phyloP scores from a whole-genome alignment of 1,140 invertebrate species.

The Drosophila sp. region DNA sequence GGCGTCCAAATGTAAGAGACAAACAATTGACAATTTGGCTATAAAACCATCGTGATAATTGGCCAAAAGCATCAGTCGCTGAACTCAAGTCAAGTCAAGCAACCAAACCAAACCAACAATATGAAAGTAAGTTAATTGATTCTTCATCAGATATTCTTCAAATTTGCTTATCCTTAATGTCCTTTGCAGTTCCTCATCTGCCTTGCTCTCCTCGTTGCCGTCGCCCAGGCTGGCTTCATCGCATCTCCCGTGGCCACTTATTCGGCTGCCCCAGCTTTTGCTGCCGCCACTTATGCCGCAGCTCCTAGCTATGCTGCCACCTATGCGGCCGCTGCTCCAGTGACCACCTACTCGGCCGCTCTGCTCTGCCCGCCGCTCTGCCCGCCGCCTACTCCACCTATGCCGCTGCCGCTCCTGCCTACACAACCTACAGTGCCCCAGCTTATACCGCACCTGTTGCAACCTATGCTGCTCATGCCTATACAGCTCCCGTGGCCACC shows the following conservation, averaged over 20 bases:
- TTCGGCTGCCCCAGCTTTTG: slow-evolving; percentile 58
- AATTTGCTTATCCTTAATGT: slow-evolving; percentile 15
- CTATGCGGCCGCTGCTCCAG: slow-evolving; percentile 62
- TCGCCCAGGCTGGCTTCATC: slow-evolving; percentile 71
- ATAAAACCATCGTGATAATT: slow-evolving; percentile 62
- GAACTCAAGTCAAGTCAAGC: slow-evolving; percentile 52
- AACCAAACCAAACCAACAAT: slow-evolving; percentile 53
- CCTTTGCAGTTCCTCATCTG: slow-evolving; percentile 70
- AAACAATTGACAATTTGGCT: slow-evolving; percentile 43
- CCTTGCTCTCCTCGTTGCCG: slow-evolving; percentile 74
- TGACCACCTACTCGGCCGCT: slow-evolving; percentile 65
- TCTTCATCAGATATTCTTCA: neutral
- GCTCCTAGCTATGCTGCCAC: slow-evolving; percentile 60
- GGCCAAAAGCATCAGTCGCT: slow-evolving; percentile 68
- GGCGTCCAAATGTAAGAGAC: slow-evolving; percentile 9
- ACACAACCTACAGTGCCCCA: slow-evolving; percentile 64
- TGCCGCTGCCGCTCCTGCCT: slow-evolving; percentile 59
- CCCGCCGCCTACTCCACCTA: slow-evolving; percentile 57
- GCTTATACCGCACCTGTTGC: slow-evolving; percentile 57
- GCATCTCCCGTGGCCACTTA: slow-evolving; percentile 61
- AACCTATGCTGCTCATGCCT: slow-evolving; percentile 53
- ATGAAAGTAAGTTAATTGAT: slow-evolving; percentile 64
- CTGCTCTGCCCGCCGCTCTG: slow-evolving; percentile 44
- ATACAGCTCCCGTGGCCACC: slow-evolving; percentile 58
- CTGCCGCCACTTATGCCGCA: slow-evolving; percentile 64